Evolutionary conservation across 2,888 invertebrate genomes (phyloP).

Genomic region (Andrena camellia): DNA sequence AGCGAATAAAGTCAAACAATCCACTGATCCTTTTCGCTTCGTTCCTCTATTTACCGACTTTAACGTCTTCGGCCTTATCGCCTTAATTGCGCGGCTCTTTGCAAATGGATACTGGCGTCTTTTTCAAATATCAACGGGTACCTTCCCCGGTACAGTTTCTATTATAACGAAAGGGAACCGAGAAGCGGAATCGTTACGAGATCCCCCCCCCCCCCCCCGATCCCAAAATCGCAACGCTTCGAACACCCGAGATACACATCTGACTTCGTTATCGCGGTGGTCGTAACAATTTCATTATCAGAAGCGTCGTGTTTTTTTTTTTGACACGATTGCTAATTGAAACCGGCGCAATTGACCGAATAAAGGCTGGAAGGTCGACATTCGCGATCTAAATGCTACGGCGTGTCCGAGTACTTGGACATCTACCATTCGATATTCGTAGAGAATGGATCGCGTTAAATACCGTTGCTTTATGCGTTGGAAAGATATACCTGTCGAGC

Average conservation of each 20-base stretch:
- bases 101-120: not conserved
- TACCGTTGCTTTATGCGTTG: not conserved
- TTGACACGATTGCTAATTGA: conserved; percentile 1
- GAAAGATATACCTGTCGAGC: not conserved
- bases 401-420: too few species aligned
- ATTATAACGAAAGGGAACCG: too few species aligned
- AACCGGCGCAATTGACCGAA: not conserved
- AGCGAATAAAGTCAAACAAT: conserved; percentile 25
- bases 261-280: conserved; percentile 15
- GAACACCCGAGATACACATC: not conserved
- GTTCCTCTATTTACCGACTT: conserved; percentile 25
- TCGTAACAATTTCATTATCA: conserved; percentile 33
- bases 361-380: not conserved
- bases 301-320: not conserved
- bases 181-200: not conserved
- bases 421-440: not conserved
- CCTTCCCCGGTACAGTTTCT: not conserved
- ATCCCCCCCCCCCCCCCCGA: not conserved
- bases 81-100: conserved; percentile 21
- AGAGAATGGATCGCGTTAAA: not conserved
- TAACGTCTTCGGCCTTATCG: conserved; percentile 41
- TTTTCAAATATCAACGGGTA: not conserved
- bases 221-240: conserved; percentile 16
- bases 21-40: conserved; percentile 7
- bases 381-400: too few species aligned